These are phyloP conservation scores for Drosophila kohkoa DNA, from an alignment of 1,140 invertebrate genomes.

Conservation along the genomic window DNA sequence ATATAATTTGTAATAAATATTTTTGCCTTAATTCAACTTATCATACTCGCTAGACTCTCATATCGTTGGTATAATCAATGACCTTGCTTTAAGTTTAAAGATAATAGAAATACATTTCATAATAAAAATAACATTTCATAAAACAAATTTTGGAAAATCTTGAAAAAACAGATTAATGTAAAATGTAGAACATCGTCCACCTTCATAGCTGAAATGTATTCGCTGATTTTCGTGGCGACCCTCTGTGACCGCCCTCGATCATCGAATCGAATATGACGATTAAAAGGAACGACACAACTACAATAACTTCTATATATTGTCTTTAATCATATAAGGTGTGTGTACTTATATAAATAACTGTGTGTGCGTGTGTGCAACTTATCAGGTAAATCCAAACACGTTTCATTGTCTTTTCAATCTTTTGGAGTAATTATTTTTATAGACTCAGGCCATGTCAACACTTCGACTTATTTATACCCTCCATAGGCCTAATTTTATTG, in stretches of 20 bases:
- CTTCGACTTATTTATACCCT: conserved; percentile 18
- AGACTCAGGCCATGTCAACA: not conserved
- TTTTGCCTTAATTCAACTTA: no score
- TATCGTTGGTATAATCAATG: no score
- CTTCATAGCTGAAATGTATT: not conserved
- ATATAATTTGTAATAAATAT: no score
- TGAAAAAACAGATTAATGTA: not conserved
- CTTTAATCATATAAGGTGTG: conserved; percentile 77
- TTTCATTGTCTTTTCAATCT: conserved; percentile 76
- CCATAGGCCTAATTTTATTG: not conserved
- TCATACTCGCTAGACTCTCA: no score
- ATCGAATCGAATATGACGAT: conserved; percentile 58
- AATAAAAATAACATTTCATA: no score
- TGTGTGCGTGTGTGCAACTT: conserved; percentile 45
- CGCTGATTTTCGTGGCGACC: conserved; percentile 21
- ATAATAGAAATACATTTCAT: no score
- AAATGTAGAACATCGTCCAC: not conserved
- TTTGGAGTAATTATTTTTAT: conserved; percentile 75
- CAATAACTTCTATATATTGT: conserved; percentile 67
- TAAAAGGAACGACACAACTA: conserved; percentile 55
- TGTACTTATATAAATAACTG: conserved; percentile 44
- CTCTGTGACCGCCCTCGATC: conserved; percentile 43
- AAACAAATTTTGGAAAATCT: no score
- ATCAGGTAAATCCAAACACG: conserved; percentile 72
- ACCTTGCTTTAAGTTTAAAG: no score